Evolutionary conservation across 2,888 invertebrate genomes (phyloP).

Genomic region (Pinctada fucata): DNA sequence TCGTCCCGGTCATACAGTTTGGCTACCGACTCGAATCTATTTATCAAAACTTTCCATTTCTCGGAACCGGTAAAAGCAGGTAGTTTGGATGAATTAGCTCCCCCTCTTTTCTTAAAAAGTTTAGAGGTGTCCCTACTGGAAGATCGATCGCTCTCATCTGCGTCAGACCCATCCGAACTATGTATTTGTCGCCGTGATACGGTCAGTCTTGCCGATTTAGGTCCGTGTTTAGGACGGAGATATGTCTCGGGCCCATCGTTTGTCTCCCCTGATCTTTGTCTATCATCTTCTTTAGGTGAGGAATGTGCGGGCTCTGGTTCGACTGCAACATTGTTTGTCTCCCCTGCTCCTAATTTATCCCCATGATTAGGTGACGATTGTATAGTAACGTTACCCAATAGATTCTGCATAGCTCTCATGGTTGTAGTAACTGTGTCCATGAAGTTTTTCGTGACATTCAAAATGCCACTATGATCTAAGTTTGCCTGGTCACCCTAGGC

Average conservation of each 20-base stretch:
- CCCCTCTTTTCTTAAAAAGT: neutral
- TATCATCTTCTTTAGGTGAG: neutral
- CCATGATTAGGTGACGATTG: too few species aligned
- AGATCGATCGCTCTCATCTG: neutral
- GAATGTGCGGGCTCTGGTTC: too few species aligned
- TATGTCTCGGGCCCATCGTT: too few species aligned
- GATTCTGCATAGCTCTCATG: neutral
- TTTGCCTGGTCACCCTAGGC: neutral
- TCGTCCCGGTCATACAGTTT: conserved; percentile 24
- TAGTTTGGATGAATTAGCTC: conserved; percentile 19
- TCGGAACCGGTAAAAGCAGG: conserved; percentile 38
- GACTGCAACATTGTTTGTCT: too few species aligned
- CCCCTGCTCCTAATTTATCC: too few species aligned
- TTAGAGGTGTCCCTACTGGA: conserved; percentile 4
- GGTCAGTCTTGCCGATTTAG: too few species aligned
- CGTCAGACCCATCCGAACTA: neutral
- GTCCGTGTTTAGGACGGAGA: too few species aligned
- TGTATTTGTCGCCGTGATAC: too few species aligned
- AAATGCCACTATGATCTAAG: neutral
- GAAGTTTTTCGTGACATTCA: neutral
- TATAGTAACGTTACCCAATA: too few species aligned
- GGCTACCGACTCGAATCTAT: conserved; percentile 36
- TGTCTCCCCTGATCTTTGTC: too few species aligned
- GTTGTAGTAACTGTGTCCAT: conserved; percentile 8
- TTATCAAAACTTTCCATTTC: conserved; percentile 40